Base-by-base conservation (phyloP, 2,888 invertebrate species). In the Shargacucullia verbasci region DNA sequence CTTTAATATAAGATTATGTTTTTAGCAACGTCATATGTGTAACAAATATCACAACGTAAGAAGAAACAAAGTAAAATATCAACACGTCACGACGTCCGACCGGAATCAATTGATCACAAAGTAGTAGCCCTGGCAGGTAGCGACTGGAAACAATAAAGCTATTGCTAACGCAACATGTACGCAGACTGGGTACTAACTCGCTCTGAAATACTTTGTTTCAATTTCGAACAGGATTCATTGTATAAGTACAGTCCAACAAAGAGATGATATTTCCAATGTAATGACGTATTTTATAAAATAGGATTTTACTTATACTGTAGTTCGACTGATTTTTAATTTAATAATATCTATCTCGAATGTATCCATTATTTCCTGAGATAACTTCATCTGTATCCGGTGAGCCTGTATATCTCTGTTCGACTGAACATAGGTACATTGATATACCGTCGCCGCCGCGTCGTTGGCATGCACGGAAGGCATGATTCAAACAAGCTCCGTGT, bases 101-200 rank as follows among this genome's bases (percentile, higher is more conserved):
- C 59, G 50, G 67, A 66, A 78, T 77, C 81, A 78, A 80, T 79
- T 79, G 76, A 69, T 65, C 70, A 83, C 83, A 80, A 80, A 81
- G 79, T 81, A 78, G 81, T 78, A 29, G 58, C 80, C 80, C 79
- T 80, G 77, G 81, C 79, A 29, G 58, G 48, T 41, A 38, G 48
- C 49, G 46, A 60, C 65, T 68, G 69, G 50, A 75, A 75, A 75
- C 73, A 64, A 68, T 79, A 79, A 79, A 74, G 39, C 46, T 47
- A 60, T 70, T 40, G 54, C 64, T 56, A 69, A 76, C 56, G 60
- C 57, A 59, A 59, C 53, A 44, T 20, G 29, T 59, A 54, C 65
- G 50, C 54, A 55, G 49, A 59, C 45, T 15, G 44, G 20, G 43
- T 63, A 57, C 73, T 57, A 69, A 62, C 70, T 59, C 15, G 44